Base-by-base conservation (phyloP, 2,113 vertebrate genomes). In the Callipepla squamata region DNA sequence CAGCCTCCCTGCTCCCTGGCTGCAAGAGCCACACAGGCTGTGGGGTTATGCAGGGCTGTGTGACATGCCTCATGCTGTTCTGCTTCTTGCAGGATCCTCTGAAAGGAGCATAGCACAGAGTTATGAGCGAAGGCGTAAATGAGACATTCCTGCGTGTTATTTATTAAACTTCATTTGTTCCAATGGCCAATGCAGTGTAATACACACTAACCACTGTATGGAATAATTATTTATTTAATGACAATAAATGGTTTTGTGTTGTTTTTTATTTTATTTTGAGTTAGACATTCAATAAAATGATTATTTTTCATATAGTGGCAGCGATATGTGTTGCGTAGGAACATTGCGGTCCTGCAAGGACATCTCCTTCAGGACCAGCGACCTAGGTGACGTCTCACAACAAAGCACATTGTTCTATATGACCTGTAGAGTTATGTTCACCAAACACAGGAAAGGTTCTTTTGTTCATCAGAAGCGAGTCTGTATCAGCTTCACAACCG, bases 101-200 rank as follows among this genome's bases (percentile, higher is more conserved):
- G 98, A 99, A 95, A 98, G 99, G 96, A 99, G 94, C 96, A 96
- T 97, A 87, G 93, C 98, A 98, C 98, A 98, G 95, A 98, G 93
- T 84, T 99, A 98, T 0, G 98, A 99, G 81, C 95, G 96, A 92
- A 98, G 98, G 95, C 99, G 98, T 95, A 99, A 98, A 98, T 96
- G 96, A 97, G 82, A 75, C 36, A 18, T 58, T 55, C 83, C 53
- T 0, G 0, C 11, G 61, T 9, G 18, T 94, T 97, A 97, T 96
- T 94, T 96, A 96, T 94, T 94, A 53, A 95, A 95, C 92, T 85
- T 85, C 79, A 47, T 95, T 95, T 93, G 94, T 97, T 97, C 92
- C 65, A 66, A 51, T 91, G 93, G 94, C 94, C 72, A 82, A 94
- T 92, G 93, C 94, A 91, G 95, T 94, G 95, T 98, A 97, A 97